Evolutionary conservation across 2,797 vertebrate genomes (phyloP).

Genomic region (Mycteria americana): DNA sequence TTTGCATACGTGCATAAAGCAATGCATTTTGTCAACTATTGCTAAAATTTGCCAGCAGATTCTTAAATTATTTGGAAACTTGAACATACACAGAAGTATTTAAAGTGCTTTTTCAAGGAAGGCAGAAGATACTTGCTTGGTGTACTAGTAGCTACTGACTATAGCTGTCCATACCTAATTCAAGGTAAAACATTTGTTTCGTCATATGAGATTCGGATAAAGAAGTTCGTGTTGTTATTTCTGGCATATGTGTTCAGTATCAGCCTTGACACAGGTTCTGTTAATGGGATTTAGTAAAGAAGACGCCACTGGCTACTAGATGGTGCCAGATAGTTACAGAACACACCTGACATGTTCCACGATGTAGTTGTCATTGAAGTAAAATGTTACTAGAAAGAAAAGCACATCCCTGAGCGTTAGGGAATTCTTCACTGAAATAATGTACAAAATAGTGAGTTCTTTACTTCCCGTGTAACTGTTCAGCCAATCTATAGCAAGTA

Average conservation of each 20-base stretch:
- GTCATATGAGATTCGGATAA: not conserved
- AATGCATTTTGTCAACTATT: not conserved
- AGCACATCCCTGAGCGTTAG: not conserved
- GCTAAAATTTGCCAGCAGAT: not conserved
- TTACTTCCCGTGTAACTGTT: not conserved
- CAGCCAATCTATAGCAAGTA: not conserved
- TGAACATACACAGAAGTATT: not conserved
- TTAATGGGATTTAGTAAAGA: not conserved
- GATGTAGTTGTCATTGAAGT: not conserved
- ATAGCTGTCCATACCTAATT: not conserved
- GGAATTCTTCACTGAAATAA: not conserved
- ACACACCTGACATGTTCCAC: not conserved
- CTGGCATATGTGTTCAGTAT: not conserved
- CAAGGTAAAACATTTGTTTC: not conserved
- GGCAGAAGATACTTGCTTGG: not conserved
- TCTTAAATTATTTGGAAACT: not conserved
- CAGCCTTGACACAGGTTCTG: not conserved
- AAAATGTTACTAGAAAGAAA: not conserved
- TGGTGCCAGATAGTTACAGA: constrained; percentile 67
- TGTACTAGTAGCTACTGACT: not conserved
- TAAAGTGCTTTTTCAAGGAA: not conserved
- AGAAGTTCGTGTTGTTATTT: not conserved
- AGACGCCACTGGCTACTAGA: constrained; percentile 4
- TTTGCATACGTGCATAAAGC: not conserved
- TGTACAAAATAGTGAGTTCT: not conserved